A percentile compares a stretch with the other conserved stretches of the same genome.
Evolutionary conservation across 2,113 vertebrate genomes (phyloP).

Genomic region (Catharus fuscescens): DNA sequence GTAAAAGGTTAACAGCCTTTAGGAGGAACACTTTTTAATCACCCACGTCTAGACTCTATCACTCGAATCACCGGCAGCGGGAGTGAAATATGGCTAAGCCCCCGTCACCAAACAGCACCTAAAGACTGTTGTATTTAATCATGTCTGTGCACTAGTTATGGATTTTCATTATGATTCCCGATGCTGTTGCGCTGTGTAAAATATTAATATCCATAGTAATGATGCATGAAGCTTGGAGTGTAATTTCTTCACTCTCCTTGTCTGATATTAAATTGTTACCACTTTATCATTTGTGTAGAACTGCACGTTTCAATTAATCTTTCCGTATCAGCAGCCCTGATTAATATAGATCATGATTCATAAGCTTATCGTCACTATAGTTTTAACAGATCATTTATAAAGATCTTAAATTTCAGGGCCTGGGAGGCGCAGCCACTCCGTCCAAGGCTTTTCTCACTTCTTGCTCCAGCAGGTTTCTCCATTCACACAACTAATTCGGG

Average conservation of each 20-base stretch:
- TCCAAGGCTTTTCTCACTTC: slow-evolving; percentile 78
- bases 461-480: slow-evolving; percentile 71
- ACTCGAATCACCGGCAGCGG: slow-evolving; percentile 79
- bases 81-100: slow-evolving; percentile 84
- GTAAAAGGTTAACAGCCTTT: slow-evolving; percentile 86
- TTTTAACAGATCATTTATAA: slow-evolving; percentile 96
- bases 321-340: slow-evolving; percentile 89
- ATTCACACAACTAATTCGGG: slow-evolving; percentile 76
- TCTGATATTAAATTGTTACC: slow-evolving; percentile 97
- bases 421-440: slow-evolving; percentile 80
- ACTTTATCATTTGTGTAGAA: slow-evolving; percentile 99
- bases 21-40: slow-evolving; percentile 86
- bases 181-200: slow-evolving; percentile 88
- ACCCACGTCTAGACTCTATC: slow-evolving; percentile 85
- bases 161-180: slow-evolving; percentile 99
- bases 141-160: slow-evolving; percentile 96
- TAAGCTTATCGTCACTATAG: slow-evolving; percentile 98
- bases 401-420: slow-evolving; percentile 88
- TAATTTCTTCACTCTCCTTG: slow-evolving; percentile 96
- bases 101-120: slow-evolving; percentile 84
- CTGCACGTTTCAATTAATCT: slow-evolving; percentile 98
- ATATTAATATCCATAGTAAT: slow-evolving; percentile 99
- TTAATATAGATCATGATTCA: slow-evolving; percentile 98
- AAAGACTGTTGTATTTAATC: slow-evolving; percentile 97
- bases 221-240: slow-evolving; percentile 98